Evolutionary conservation across 2,113 vertebrate species (phyloP).

Genomic region (Drymodes brunneopygia): DNA sequence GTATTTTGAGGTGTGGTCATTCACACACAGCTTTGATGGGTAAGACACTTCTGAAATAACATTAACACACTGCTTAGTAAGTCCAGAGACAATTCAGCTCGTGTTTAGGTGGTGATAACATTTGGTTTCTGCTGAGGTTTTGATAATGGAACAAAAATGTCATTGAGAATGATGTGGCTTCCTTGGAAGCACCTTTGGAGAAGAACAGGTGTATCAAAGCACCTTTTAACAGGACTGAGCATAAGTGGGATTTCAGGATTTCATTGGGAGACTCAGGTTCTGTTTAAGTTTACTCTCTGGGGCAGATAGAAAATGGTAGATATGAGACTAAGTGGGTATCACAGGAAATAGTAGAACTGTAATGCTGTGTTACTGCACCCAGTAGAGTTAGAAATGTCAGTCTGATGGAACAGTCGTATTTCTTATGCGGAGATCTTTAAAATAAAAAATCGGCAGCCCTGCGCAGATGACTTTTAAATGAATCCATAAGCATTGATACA

Average conservation of each 20-base stretch:
- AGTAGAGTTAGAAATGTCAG: neutral
- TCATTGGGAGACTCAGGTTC: neutral
- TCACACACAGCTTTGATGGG: neutral
- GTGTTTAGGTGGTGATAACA: neutral
- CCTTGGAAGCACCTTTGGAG: neutral
- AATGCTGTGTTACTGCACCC: neutral
- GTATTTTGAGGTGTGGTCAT: neutral
- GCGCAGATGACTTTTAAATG: constrained; percentile 36
- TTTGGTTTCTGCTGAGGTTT: neutral
- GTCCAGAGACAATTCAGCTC: neutral
- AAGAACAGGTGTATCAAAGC: neutral
- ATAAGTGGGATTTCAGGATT: neutral
- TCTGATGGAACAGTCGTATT: neutral
- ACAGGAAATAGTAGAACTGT: neutral
- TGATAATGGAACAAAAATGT: neutral
- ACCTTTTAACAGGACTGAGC: neutral
- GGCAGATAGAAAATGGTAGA: neutral
- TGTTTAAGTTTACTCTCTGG: neutral
- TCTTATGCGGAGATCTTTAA: neutral
- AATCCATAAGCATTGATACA: constrained; percentile 46
- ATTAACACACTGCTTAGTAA: neutral
- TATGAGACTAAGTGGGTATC: neutral
- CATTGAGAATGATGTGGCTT: neutral
- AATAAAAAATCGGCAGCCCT: neutral
- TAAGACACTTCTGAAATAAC: neutral